Evolutionary conservation across 2,113 vertebrate genomes (phyloP), one percentile per base, ranked within the genome.

Genomic region (Gambusia holbrooki): DNA sequence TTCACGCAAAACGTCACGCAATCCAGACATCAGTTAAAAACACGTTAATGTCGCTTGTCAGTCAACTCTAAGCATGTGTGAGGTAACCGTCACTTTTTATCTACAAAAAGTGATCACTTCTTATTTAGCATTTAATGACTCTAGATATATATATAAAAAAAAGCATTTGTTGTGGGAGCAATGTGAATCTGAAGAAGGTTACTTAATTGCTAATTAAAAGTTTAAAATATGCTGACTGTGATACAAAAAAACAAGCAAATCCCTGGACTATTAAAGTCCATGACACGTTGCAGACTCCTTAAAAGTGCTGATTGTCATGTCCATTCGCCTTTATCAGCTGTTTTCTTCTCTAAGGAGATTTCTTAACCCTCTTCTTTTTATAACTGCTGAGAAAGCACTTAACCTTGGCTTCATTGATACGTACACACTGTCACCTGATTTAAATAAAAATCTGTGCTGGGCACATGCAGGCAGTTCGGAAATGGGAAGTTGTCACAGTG

Each of bases 401-500:
- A 58, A 69, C 22, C n/a, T 72, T 48, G 33, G 60, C 71, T 72
- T 65, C 35, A 28, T 29, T 71, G 5, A 65, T 66, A 30, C 32
- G 60, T 66, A 79, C 28, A 64, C 72, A 62, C 35, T 37, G 33
- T 77, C 77, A 84, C 68, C 69, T 89, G 79, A 86, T 85, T 69
- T 80, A 82, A 82, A 29, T 74, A 19, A 29, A 48, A 33, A 65
- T 17, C 42, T 68, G 51, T 30, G 15, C 78, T 74, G 73, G 67
- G 69, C 79, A 74, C 85, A 77, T 54, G 3, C 78, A 62, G 40
- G 19, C 62, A 19, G 14, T 69, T 81, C 72, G 67, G 77, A 89
- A 92, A 86, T 82, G 84, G 88, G 89, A 93, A 90, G 86, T 86
- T 51, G 35, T 85, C 90, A 14, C 90, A 81, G 80, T 69, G 7